These are phyloP conservation scores for Drosophila jambulina DNA, from an alignment of 1,140 invertebrate species.

Conservation along the genomic window DNA sequence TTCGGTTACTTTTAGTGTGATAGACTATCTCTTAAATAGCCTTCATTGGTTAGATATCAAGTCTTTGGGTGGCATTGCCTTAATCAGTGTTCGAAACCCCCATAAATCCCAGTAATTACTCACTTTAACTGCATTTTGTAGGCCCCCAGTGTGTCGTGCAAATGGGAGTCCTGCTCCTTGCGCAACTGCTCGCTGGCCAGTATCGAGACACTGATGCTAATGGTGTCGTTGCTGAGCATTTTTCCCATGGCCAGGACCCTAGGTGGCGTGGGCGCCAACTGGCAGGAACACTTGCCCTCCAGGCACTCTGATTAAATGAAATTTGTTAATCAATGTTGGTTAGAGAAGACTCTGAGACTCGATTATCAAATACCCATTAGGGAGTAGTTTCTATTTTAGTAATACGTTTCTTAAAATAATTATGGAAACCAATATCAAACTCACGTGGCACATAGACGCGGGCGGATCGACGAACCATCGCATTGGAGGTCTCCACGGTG, in stretches of 20 bases:
- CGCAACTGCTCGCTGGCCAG: constrained; percentile 56
- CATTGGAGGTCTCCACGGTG: constrained; percentile 75
- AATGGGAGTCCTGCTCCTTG: constrained; percentile 38
- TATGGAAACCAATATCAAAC: not conserved
- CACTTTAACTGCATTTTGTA: constrained; percentile 72
- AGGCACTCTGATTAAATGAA: constrained; percentile 57
- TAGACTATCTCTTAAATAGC: no score
- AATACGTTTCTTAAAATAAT: not conserved
- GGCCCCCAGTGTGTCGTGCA: constrained; percentile 43
- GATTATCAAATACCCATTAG: not conserved
- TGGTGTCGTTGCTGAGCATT: constrained; percentile 70
- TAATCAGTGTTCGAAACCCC: not conserved
- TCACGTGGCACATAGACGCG: constrained; percentile 66
- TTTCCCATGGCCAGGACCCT: constrained; percentile 54
- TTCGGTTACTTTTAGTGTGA: not conserved
- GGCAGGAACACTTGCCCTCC: constrained; percentile 67
- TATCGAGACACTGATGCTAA: constrained; percentile 62
- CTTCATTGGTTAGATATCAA: no score
- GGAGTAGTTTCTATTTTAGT: not conserved
- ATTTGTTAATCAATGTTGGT: not conserved
- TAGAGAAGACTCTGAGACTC: not conserved
- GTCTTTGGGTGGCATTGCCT: not conserved
- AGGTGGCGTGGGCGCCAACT: constrained; percentile 42
- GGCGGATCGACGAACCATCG: constrained; percentile 45
- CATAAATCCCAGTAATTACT: constrained; percentile 15